These are phyloP conservation scores for Alitta virens DNA, from an alignment of 2,888 invertebrate genomes.

Conservation along the genomic window DNA sequence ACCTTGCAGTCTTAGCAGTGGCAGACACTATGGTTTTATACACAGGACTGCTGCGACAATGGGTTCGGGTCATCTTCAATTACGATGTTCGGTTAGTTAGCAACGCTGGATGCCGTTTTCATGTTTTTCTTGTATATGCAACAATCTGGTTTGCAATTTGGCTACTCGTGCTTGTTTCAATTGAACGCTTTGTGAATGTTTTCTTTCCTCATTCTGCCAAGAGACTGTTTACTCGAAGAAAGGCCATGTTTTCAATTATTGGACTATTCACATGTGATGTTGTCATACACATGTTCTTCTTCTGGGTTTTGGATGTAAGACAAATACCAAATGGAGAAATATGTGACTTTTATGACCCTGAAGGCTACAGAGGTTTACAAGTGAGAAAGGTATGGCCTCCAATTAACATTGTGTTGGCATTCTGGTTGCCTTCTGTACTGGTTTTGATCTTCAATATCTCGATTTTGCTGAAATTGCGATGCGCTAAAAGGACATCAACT, in stretches of 20 bases:
- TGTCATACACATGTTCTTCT: background rate
- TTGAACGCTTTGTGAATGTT: background rate
- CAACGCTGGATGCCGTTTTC: background rate
- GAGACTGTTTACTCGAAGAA: background rate
- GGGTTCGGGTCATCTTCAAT: background rate
- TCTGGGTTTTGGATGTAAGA: background rate
- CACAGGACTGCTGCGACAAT: constrained; percentile 1
- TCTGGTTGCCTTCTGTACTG: background rate
- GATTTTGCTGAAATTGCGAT: background rate
- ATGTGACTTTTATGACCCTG: background rate
- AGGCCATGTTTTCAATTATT: background rate
- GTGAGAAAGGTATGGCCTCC: background rate
- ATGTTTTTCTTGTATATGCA: background rate
- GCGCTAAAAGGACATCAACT: background rate
- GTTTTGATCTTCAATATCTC: background rate
- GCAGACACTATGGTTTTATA: constrained; percentile 1
- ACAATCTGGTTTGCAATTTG: background rate
- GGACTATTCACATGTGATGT: background rate
- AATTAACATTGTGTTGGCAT: background rate
- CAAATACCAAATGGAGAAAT: background rate
- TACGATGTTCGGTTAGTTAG: background rate
- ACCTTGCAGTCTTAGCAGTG: background rate
- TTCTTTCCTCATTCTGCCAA: background rate
- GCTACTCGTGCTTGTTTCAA: background rate
- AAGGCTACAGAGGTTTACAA: background rate